Evolutionary conservation across 1,140 invertebrate genomes (phyloP).

Genomic region (Papilio helenus): DNA sequence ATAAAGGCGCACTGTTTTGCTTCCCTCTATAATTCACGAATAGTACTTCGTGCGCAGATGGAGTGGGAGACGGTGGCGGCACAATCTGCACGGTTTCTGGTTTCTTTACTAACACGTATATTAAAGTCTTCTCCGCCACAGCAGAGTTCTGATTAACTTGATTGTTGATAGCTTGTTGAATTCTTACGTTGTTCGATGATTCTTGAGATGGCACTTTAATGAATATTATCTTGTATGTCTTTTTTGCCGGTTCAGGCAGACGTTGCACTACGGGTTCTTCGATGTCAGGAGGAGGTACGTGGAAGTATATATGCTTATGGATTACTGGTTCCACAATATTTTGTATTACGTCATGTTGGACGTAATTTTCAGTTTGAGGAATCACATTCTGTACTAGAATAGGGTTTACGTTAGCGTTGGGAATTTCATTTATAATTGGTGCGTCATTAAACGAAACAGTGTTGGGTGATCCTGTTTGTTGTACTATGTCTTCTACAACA

Average conservation of each 20-base stretch:
- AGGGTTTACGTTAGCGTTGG: not conserved
- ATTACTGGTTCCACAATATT: conserved; percentile 85
- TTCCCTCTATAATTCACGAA: conserved; percentile 60
- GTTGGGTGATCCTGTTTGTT: conserved; percentile 80
- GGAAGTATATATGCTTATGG: conserved; percentile 92
- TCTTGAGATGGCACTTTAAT: conserved; percentile 84
- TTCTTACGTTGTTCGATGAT: conserved; percentile 39
- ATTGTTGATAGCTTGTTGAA: conserved; percentile 42
- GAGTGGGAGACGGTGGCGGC: conserved; percentile 84
- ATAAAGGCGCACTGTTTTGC: conserved; percentile 4
- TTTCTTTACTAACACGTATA: conserved; percentile 93
- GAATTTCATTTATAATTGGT: not conserved
- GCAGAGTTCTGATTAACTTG: conserved; percentile 37
- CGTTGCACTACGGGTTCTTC: conserved; percentile 85
- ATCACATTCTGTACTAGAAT: not conserved
- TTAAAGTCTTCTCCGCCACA: conserved; percentile 90
- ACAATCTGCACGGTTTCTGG: conserved; percentile 88
- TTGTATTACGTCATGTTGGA: conserved; percentile 1
- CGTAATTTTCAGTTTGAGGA: conserved; percentile 8
- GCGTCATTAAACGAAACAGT: not conserved
- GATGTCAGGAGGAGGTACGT: conserved; percentile 91
- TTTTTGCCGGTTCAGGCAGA: conserved; percentile 85
- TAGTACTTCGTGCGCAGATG: conserved; percentile 58
- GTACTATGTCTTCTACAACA: not conserved
- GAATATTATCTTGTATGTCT: conserved; percentile 93